Evolutionary conservation across 2,888 invertebrate genomes (phyloP).

Genomic region (Lepidocyrtinus sp.): DNA sequence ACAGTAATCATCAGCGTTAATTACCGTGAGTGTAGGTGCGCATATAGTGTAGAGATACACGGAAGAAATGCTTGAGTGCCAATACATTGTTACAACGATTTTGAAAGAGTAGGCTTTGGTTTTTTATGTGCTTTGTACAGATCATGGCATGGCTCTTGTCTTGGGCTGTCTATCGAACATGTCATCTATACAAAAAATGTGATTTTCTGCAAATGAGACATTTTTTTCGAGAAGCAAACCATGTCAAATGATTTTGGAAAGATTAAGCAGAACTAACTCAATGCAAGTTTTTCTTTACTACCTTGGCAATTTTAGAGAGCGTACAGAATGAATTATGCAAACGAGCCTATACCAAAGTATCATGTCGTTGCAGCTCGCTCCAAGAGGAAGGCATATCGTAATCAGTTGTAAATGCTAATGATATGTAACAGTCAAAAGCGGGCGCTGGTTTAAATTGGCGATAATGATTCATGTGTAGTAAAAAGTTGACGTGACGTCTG

Average conservation of each 20-base stretch:
- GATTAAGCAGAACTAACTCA: slow-evolving; percentile 44
- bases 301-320: neutral
- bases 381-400: neutral
- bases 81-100: slow-evolving; percentile 31
- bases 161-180: slow-evolving; percentile 40
- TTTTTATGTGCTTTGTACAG: neutral
- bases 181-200: slow-evolving; percentile 48
- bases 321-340: slow-evolving; percentile 18
- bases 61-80: slow-evolving; percentile 59
- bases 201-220: slow-evolving; percentile 38
- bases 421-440: too few species aligned
- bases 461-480: neutral
- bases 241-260: slow-evolving; percentile 37
- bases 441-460: slow-evolving; percentile 9
- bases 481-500: neutral
- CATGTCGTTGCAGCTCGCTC: too few species aligned
- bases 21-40: slow-evolving; percentile 55
- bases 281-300: slow-evolving; percentile 6
- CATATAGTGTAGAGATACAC: slow-evolving; percentile 23
- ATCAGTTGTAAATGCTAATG: too few species aligned
- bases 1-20: slow-evolving; percentile 56
- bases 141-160: neutral
- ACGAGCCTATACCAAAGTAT: too few species aligned
- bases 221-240: slow-evolving; percentile 33
- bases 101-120: slow-evolving; percentile 20